Conservation (phyloP, 1,140 invertebrate species). For the Drosophila parvula region DNA sequence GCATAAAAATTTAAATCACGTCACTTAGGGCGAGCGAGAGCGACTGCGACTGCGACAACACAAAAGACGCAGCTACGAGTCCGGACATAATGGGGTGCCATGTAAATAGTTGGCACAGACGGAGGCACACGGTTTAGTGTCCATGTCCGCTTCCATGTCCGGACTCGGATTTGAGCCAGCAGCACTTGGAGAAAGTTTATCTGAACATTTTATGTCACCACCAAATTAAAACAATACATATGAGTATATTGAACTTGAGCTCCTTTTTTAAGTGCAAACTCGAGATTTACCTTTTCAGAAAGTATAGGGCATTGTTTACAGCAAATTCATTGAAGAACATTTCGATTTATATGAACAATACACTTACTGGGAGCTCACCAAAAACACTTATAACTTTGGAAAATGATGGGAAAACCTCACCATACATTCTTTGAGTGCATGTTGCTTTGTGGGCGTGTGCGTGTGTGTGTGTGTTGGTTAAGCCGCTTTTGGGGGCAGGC, state of each 20-base stretch:
- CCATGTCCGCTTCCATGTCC: conserved; percentile 23
- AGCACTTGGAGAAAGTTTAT: conserved; percentile 7
- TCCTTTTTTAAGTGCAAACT: too few relatives aligned
- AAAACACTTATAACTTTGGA: not conserved
- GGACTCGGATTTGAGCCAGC: conserved; percentile 1
- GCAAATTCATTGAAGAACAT: too few relatives aligned
- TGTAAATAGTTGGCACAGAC: conserved; percentile 76
- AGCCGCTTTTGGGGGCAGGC: conserved; percentile 74
- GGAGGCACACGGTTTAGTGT: conserved; percentile 17
- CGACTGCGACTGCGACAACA: conserved; percentile 21
- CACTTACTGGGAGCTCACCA: not conserved
- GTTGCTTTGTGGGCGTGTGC: conserved; percentile 21
- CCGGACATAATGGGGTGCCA: conserved; percentile 63
- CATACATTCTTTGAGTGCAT: conserved; percentile 10
- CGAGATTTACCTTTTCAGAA: not conserved
- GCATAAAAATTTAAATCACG: conserved; percentile 79
- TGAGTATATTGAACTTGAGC: too few relatives aligned
- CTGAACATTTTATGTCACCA: not conserved
- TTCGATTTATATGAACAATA: too few relatives aligned
- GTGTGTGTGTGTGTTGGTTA: conserved; percentile 52
- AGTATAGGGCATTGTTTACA: not conserved
- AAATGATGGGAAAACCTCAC: not conserved
- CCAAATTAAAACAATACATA: not conserved
- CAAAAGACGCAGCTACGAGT: conserved; percentile 50
- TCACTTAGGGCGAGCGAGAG: conserved; percentile 54